These are phyloP conservation scores for Phthorimaea operculella DNA, from an alignment of 1,140 invertebrate genomes.

Conservation along the genomic window DNA sequence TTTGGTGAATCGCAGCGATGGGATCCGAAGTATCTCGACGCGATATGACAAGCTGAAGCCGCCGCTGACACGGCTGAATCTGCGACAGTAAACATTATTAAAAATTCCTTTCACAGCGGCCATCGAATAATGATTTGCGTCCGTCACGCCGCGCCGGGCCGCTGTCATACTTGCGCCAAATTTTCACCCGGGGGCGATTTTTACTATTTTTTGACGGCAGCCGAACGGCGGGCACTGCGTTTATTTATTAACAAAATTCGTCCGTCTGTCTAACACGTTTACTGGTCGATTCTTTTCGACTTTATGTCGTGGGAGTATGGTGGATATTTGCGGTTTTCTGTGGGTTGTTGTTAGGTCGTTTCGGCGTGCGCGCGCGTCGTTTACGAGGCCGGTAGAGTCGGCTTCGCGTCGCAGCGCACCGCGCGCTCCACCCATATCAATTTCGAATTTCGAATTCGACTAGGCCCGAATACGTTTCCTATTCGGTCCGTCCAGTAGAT, in stretches of 20 bases:
- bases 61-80: slow-evolving; percentile 35
- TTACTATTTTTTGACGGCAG: slow-evolving; percentile 48
- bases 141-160: slow-evolving; percentile 43
- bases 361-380: slow-evolving; percentile 36
- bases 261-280: slow-evolving; percentile 51
- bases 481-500: slow-evolving; percentile 54
- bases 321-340: slow-evolving; percentile 18
- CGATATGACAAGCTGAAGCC: slow-evolving; percentile 35
- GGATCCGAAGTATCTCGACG: not conserved
- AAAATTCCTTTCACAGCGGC: slow-evolving; percentile 64
- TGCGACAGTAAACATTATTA: slow-evolving; percentile 54
- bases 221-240: slow-evolving; percentile 51
- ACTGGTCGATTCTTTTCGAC: not conserved
- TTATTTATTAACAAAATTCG: slow-evolving; percentile 68
- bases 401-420: slow-evolving; percentile 49
- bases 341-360: slow-evolving; percentile 29
- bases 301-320: slow-evolving; percentile 23
- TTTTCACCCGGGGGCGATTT: slow-evolving; percentile 48
- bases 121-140: slow-evolving; percentile 64
- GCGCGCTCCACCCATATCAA: slow-evolving; percentile 64
- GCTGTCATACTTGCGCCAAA: slow-evolving; percentile 64
- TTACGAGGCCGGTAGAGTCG: slow-evolving; percentile 45
- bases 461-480: slow-evolving; percentile 65
- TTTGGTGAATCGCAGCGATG: not conserved
- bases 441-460: slow-evolving; percentile 68